phyloP scores from a whole-genome alignment of 2,113 vertebrate genomes.

The Monarcha castaneiventris region DNA sequence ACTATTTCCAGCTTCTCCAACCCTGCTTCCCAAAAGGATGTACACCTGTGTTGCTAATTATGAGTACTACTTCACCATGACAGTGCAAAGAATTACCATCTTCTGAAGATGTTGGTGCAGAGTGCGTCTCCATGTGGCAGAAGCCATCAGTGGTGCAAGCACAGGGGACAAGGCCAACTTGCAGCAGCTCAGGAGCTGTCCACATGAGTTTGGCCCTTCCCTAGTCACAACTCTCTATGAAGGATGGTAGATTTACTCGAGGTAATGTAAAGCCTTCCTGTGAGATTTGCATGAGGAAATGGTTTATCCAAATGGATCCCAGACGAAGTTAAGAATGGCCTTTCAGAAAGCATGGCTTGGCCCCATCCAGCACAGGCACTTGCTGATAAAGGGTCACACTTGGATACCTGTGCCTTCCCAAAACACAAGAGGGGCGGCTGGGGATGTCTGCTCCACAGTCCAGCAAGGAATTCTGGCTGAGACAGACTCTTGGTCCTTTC shows the following conservation, averaged over 20 bases:
- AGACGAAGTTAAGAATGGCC: neutral
- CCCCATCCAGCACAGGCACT: accelerated
- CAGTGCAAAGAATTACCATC: neutral
- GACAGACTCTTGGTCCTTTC: neutral
- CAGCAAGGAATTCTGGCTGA: neutral
- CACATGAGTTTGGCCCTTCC: accelerated
- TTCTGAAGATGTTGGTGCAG: neutral
- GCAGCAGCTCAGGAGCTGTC: neutral
- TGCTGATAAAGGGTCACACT: neutral
- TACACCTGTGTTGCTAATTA: neutral
- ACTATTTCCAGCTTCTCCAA: neutral
- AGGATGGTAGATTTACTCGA: neutral
- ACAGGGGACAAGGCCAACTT: neutral
- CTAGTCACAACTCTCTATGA: neutral
- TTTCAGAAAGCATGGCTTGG: neutral
- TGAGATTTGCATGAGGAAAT: neutral
- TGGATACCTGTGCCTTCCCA: neutral
- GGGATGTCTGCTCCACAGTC: accelerated
- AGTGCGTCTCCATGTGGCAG: neutral
- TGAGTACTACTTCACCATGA: neutral
- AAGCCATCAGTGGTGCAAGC: neutral
- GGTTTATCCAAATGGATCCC: neutral
- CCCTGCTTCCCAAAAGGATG: neutral
- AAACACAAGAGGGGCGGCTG: accelerated
- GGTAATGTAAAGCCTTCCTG: neutral